phyloP scores from a whole-genome alignment of 2,888 invertebrate genomes.

The Tupiocoris notatus region DNA sequence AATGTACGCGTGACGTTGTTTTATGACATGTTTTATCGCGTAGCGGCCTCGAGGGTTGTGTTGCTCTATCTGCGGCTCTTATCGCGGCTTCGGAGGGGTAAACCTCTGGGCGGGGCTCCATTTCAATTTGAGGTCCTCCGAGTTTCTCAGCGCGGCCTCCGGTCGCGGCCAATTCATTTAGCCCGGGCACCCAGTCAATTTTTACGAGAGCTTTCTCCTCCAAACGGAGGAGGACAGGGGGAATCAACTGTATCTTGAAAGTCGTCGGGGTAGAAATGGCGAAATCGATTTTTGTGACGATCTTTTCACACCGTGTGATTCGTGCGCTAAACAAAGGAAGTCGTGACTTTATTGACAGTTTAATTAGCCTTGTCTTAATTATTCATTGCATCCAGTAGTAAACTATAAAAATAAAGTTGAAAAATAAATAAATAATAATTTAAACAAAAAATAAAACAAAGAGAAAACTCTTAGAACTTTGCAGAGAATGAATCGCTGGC shows the following conservation, averaged over 20 bases:
- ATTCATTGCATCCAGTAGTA: no score
- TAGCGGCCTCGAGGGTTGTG: neutral
- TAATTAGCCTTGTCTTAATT: no score
- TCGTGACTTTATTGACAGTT: no score
- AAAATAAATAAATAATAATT: no score
- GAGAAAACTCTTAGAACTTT: no score
- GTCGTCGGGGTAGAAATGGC: no score
- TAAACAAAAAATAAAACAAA: no score
- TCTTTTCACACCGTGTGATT: no score
- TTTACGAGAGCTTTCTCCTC: neutral
- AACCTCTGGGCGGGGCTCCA: slow-evolving; percentile 6
- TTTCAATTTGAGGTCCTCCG: slow-evolving; percentile 10
- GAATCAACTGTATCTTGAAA: neutral
- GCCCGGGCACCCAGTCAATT: neutral
- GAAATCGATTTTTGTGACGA: no score
- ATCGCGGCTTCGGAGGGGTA: neutral
- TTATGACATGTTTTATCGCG: slow-evolving; percentile 33
- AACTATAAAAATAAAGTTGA: no score
- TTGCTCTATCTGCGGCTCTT: slow-evolving; percentile 11
- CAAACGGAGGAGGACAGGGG: neutral
- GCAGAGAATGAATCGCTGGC: no score
- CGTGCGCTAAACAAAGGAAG: no score
- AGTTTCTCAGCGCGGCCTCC: neutral
- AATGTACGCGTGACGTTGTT: slow-evolving; percentile 18
- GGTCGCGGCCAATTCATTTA: slow-evolving; percentile 1